Base-by-base conservation (phyloP, 2,797 vertebrate genomes). In the Trachops cirrhosus region DNA sequence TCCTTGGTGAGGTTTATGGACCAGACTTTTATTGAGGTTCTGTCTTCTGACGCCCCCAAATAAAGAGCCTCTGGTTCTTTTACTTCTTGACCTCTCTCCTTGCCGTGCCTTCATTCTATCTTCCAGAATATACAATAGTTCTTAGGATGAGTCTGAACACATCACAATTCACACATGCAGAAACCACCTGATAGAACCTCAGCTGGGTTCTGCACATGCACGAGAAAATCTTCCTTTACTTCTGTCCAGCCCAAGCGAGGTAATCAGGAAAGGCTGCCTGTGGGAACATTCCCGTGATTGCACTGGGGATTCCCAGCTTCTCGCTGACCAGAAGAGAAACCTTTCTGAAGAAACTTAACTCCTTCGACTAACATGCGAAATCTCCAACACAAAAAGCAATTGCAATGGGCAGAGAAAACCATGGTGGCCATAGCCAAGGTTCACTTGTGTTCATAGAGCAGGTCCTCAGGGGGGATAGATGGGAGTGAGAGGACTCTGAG, bases 301-400 rank as follows among this genome's bases (percentile, higher is more conserved):
- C 48, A 19, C 75, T 88, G 37, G 68, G 64, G 83, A 97, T 86
- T 96, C 57, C 64, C 83, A 32, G 44, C 26, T 80, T 92, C 93
- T 39, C 75, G 87, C 67, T 21, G 37, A 89, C 67, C 79, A 94
- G 85, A 84, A 89, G 91, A 92, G 74, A 93, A 0, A 9, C 64
- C 94, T 95, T 96, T 70, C 46, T 95, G 85, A 97, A 97, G 95
- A 88, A 29, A 0, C 37, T 96, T 97, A 97, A 97, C 96, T 92
- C 97, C 44, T 96, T 93, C 68, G 34, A 83, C 77, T 50, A 57
- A 94, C n/a, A 52, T 9, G 14, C 15, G 5, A 89, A 83, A 80
- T 39, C 41, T 8, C 4, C 22, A 19, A 59, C 15, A 62, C 52
- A 62, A 84, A 96, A 74, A 4, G 1, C 24, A 74, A 39, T 24